A percentile compares a stretch with the other conserved stretches of the same genome.
These are phyloP conservation scores for Echinops telfairi DNA, from an alignment of 2,113 vertebrate genomes.

Conservation along the genomic window DNA sequence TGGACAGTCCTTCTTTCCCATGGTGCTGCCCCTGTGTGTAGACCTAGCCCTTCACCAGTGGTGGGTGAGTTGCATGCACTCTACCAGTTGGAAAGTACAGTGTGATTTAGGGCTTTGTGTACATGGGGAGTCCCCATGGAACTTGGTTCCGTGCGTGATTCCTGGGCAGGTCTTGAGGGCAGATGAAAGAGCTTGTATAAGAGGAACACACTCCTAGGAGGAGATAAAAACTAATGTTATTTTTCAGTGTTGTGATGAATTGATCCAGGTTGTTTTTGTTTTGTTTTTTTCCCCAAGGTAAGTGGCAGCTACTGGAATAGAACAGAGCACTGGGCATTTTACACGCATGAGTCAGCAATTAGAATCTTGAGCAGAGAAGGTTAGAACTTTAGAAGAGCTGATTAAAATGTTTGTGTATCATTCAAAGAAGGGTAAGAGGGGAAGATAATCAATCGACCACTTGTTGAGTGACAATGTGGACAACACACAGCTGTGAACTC, in stretches of 20 bases:
- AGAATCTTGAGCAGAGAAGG: background rate
- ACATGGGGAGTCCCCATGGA: slow-evolving; percentile 30
- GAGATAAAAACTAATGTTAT: background rate
- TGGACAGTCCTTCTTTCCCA: background rate
- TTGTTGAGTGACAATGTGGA: background rate
- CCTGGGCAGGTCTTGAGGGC: background rate
- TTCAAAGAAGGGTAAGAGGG: background rate
- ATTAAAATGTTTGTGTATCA: too few relatives aligned
- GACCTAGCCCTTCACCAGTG: background rate
- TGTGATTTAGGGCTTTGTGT: slow-evolving; percentile 9
- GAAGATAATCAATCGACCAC: too few relatives aligned
- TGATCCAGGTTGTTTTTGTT: background rate
- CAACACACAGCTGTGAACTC: background rate
- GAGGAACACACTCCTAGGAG: background rate
- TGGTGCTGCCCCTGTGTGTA: background rate
- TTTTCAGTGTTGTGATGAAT: background rate
- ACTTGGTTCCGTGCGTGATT: background rate
- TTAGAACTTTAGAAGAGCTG: background rate
- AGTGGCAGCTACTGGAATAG: background rate
- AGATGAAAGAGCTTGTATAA: background rate
- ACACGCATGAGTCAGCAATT: background rate
- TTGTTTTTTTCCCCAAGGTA: too few relatives aligned
- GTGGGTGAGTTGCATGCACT: background rate
- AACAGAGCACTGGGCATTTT: background rate
- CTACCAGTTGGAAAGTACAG: background rate